Evolutionary conservation across 1,140 invertebrate species (phyloP).

Genomic region (Drosophila carrolli): DNA sequence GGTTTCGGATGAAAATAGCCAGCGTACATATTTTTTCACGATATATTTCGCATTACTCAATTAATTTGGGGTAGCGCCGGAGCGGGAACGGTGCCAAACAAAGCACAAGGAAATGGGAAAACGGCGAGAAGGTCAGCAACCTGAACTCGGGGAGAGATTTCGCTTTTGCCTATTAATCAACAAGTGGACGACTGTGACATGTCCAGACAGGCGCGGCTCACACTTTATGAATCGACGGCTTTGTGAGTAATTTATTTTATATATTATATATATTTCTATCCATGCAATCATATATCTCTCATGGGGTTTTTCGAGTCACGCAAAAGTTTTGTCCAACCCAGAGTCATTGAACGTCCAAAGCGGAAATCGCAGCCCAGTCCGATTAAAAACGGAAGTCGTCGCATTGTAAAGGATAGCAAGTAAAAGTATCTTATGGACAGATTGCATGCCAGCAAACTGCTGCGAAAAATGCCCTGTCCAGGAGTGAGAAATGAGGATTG

Average conservation of each 20-base stretch:
- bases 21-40: slow-evolving; percentile 29
- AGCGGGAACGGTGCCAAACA: slow-evolving; percentile 29
- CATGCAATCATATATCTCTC: slow-evolving; percentile 30
- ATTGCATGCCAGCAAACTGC: slow-evolving; percentile 55
- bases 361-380: slow-evolving; percentile 49
- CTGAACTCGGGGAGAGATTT: slow-evolving; percentile 22
- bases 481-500: slow-evolving; percentile 35
- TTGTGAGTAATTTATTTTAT: slow-evolving; percentile 38
- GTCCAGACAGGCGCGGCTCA: slow-evolving; percentile 62
- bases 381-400: slow-evolving; percentile 60
- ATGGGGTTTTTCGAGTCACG: slow-evolving; percentile 58
- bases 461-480: slow-evolving; percentile 25
- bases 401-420: slow-evolving; percentile 56
- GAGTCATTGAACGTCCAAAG: slow-evolving; percentile 60
- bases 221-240: slow-evolving; percentile 46
- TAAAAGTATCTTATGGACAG: slow-evolving; percentile 66
- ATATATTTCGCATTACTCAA: slow-evolving; percentile 49
- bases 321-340: slow-evolving; percentile 53
- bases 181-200: slow-evolving; percentile 53
- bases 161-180: slow-evolving; percentile 68
- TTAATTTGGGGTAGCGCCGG: slow-evolving; percentile 31
- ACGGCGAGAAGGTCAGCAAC: slow-evolving; percentile 60
- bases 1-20: slow-evolving; percentile 42
- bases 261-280: slow-evolving; percentile 23
- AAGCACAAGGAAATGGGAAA: slow-evolving; percentile 67